Base-by-base conservation (phyloP, 2,797 vertebrate species). In the Tapera naevia region DNA sequence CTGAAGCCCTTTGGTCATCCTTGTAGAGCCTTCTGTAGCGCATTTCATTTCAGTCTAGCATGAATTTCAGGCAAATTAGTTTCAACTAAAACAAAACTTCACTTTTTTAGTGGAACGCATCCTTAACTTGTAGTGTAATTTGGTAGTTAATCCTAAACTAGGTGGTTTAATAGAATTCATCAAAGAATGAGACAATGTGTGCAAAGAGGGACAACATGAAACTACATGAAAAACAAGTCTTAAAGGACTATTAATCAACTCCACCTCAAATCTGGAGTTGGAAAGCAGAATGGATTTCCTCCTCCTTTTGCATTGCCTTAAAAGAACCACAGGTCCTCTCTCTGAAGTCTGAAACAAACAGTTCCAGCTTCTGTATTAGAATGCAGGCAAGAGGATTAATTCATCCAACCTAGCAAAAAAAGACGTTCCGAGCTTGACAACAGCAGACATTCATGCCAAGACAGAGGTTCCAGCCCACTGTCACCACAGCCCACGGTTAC, bases 401-500 rank as follows among this genome's bases (percentile, higher is more conserved):
- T 25, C 10, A 80, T 27, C 5, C 10, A 72, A 28, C 7, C 30
- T 22, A 53, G 22, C 12, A 76, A 80, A 65, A 82, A 24, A 17
- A 3, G n/a, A 16, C 3, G 5, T 33, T 74, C 58, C 30, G 33
- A 74, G 37, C 11, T 46, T 51, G 22, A 51, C 30, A 70, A 10
- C 2, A 28, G 66, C 11, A 64, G 32, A 41, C 12, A 72, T 21
- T 17, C 16, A n/a, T 13, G 1, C 0, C 8, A 65, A 23, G 19
- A 56, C 4, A 3, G 5, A 13, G n/a, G 7, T 30, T 75, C n/a
- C 39, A 82, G 21, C 15, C 17, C 56, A 43, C 10, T 41, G 27
- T n/a, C 74, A 84, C 10, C 5, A 5, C n/a, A 18, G 1, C 7
- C 24, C 30, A 2, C 32, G 15, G 66, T 69, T 76, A 51, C 10